Conservation (phyloP, 2,797 vertebrate genomes). For the Microctenopoma lineatum region DNA sequence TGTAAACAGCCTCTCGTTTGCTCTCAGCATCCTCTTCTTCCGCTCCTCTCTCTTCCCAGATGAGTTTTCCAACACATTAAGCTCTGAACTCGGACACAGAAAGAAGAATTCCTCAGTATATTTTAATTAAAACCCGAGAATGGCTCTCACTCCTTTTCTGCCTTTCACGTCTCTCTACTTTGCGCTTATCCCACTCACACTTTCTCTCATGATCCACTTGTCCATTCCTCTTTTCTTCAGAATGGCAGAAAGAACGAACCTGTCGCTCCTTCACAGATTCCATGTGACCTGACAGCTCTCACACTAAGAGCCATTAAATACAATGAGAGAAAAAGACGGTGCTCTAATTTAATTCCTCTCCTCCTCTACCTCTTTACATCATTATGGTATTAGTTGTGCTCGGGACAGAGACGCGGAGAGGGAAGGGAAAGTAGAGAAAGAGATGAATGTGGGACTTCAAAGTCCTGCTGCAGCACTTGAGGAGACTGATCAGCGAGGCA, state of each 20-base stretch:
- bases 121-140: constrained; percentile 70
- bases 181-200: constrained; percentile 39
- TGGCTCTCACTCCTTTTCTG: constrained; percentile 51
- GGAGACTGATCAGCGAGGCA: constrained; percentile 70
- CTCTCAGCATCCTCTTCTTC: constrained; percentile 48
- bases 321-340: constrained; percentile 70
- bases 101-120: constrained; percentile 50
- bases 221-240: constrained; percentile 66
- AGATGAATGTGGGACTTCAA: constrained; percentile 74
- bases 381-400: constrained; percentile 55
- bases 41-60: constrained; percentile 28
- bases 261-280: constrained; percentile 66
- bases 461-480: constrained; percentile 76
- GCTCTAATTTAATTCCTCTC: constrained; percentile 77
- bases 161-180: constrained; percentile 37
- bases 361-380: constrained; percentile 67
- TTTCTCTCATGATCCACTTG: constrained; percentile 66
- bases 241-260: constrained; percentile 70
- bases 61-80: constrained; percentile 55
- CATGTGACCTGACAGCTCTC: constrained; percentile 69
- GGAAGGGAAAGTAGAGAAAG: constrained; percentile 40
- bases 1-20: constrained; percentile 72
- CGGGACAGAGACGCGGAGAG: constrained; percentile 38
- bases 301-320: constrained; percentile 80
- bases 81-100: constrained; percentile 43